Evolutionary conservation across 2,888 invertebrate genomes (phyloP).

Genomic region (Muscina levida): DNA sequence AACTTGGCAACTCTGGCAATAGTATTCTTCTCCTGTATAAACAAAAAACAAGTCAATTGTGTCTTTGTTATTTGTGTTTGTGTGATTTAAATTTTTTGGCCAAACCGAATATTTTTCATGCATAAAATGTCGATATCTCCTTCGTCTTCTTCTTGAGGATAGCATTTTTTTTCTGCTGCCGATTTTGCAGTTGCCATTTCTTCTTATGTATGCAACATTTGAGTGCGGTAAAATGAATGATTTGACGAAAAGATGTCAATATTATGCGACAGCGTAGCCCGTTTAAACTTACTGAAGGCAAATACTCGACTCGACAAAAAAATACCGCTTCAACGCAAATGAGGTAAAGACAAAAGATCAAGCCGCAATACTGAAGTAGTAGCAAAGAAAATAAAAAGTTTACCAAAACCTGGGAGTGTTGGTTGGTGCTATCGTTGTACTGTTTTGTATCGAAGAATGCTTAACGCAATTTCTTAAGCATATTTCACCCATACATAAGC

Average conservation of each 20-base stretch:
- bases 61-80: conserved; percentile 45
- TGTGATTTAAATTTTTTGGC: conserved; percentile 63
- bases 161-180: conserved; percentile 4
- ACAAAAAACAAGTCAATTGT: conserved; percentile 12
- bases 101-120: conserved; percentile 44
- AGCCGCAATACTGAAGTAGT: background rate
- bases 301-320: conserved; percentile 27
- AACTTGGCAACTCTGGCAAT: conserved; percentile 5
- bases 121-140: conserved; percentile 38
- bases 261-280: conserved; percentile 50
- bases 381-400: background rate
- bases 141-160: background rate
- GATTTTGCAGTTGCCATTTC: conserved; percentile 36
- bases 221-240: conserved; percentile 78
- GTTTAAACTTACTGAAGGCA: conserved; percentile 26
- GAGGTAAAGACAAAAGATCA: conserved; percentile 28
- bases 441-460: conserved; percentile 45
- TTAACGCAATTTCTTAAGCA: conserved; percentile 42
- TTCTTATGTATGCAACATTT: conserved; percentile 74
- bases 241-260: conserved; percentile 78
- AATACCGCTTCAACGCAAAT: conserved; percentile 60
- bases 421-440: background rate
- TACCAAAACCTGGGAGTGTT: background rate
- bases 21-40: background rate
- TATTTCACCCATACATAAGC: conserved; percentile 47